phyloP scores from a whole-genome alignment of 2,888 invertebrate genomes.

The Pachydiplax longipennis region DNA sequence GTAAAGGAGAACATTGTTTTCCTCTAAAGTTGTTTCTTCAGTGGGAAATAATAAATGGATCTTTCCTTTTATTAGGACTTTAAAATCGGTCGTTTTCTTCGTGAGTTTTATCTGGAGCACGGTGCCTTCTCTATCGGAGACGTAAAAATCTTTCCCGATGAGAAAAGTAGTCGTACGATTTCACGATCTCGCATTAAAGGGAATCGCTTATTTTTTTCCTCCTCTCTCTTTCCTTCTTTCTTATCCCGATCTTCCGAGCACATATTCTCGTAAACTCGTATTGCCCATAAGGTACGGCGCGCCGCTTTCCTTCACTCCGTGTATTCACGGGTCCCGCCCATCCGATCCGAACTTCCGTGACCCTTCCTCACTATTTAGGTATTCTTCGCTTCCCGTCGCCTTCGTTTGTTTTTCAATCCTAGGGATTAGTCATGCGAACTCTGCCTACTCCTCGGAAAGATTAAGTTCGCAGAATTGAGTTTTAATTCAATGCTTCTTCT shows the following conservation, averaged over 20 bases:
- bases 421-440: background rate
- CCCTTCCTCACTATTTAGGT: background rate
- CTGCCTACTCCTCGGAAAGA: background rate
- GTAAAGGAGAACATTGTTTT: background rate
- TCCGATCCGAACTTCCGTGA: background rate
- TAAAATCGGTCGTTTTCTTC: background rate
- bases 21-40: background rate
- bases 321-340: background rate
- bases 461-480: no score
- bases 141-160: background rate
- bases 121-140: background rate
- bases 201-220: background rate
- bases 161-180: background rate
- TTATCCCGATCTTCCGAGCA: background rate
- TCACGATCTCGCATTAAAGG: background rate
- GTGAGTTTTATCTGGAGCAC: background rate
- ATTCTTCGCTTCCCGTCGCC: background rate
- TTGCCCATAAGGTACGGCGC: background rate
- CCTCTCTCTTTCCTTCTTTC: background rate
- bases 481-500: no score
- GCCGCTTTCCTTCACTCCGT: background rate
- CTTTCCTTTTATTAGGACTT: background rate
- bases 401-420: background rate
- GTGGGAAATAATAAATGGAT: background rate
- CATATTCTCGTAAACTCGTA: background rate